Evolutionary conservation across 1,140 invertebrate genomes (phyloP).

Genomic region (Archivesica marissinica): DNA sequence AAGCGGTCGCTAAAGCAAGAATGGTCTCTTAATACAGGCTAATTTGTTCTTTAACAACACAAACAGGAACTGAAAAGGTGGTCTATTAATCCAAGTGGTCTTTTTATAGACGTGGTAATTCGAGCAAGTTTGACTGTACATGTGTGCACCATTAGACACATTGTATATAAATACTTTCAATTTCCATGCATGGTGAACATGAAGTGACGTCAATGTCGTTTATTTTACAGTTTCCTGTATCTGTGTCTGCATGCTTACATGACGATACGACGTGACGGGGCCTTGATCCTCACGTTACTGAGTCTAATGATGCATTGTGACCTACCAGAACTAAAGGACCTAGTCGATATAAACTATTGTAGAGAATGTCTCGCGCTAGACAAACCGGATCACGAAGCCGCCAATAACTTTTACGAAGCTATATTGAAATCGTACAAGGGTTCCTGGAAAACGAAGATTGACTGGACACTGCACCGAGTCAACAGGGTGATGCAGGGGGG

Average conservation of each 20-base stretch:
- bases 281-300: constrained; percentile 42
- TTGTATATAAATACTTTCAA: no score
- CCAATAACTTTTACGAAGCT: constrained; percentile 29
- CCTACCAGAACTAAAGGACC: constrained; percentile 35
- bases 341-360: constrained; percentile 47
- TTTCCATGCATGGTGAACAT: no score
- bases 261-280: constrained; percentile 38
- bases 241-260: constrained; percentile 45
- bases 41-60: no score
- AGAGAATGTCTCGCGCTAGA: constrained; percentile 40
- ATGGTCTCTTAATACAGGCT: no score
- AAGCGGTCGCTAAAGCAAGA: no score
- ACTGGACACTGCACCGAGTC: constrained; percentile 51
- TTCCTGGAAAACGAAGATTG: constrained; percentile 41
- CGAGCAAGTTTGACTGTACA: no score
- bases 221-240: constrained; percentile 45
- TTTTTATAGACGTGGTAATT: no score
- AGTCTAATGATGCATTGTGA: constrained; percentile 55
- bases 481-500: constrained; percentile 40
- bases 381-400: constrained; percentile 48
- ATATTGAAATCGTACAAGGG: constrained; percentile 22
- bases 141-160: no score
- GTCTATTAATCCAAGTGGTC: no score
- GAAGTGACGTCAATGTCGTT: no score
- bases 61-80: no score